phyloP scores from a whole-genome alignment of 2,888 invertebrate species.

The Caenorhabditis sp. region DNA sequence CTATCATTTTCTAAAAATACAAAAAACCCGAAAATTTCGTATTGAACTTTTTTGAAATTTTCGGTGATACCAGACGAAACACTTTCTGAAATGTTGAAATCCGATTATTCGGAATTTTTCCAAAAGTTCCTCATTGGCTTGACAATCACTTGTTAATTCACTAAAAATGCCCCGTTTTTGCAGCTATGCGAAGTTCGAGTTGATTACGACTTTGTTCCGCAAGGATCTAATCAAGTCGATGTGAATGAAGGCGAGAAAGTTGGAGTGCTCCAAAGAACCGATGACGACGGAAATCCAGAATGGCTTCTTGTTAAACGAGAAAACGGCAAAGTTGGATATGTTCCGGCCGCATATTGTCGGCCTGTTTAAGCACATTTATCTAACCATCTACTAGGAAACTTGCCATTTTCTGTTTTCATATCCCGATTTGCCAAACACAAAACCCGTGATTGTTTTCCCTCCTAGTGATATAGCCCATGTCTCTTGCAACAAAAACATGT shows the following conservation, averaged over 20 bases:
- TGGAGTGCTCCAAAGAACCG: slow-evolving; percentile 46
- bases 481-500: neutral
- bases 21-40: too few species aligned
- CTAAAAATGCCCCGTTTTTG: too few species aligned
- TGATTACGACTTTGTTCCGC: slow-evolving; percentile 58
- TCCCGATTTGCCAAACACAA: neutral
- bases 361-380: slow-evolving; percentile 12
- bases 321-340: slow-evolving; percentile 49
- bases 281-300: slow-evolving; percentile 61
- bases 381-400: neutral
- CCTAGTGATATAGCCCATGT: too few species aligned
- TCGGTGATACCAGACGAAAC: too few species aligned
- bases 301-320: slow-evolving; percentile 55
- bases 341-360: slow-evolving; percentile 58
- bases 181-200: slow-evolving; percentile 45
- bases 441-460: too few species aligned
- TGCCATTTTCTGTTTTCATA: neutral
- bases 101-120: too few species aligned
- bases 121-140: too few species aligned
- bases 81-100: too few species aligned
- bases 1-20: too few species aligned
- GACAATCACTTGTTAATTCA: too few species aligned
- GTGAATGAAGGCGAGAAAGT: slow-evolving; percentile 51
- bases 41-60: too few species aligned
- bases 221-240: slow-evolving; percentile 54